Evolutionary conservation across 2,888 invertebrate species (phyloP).

Genomic region (Carpatolechia fugitivella): DNA sequence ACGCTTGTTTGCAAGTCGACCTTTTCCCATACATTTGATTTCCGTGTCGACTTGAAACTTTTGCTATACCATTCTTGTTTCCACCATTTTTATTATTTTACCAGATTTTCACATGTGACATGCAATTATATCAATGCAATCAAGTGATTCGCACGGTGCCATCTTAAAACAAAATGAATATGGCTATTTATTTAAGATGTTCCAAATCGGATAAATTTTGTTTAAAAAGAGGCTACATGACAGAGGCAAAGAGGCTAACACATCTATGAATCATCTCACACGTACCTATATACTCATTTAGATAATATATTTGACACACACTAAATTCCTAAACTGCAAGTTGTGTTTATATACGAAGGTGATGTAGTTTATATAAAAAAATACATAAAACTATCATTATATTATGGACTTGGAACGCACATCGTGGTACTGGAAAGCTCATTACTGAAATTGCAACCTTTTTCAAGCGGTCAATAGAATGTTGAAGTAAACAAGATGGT

Average conservation of each 20-base stretch:
- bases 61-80: slow-evolving; percentile 30
- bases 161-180: slow-evolving; percentile 57
- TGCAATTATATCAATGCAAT: slow-evolving; percentile 40
- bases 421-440: too few species aligned
- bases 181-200: slow-evolving; percentile 61
- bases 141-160: slow-evolving; percentile 74
- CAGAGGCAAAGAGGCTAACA: background rate
- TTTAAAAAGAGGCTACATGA: background rate
- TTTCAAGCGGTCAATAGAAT: too few species aligned
- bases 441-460: too few species aligned
- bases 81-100: slow-evolving; percentile 24
- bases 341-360: too few species aligned
- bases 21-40: slow-evolving; percentile 25
- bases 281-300: too few species aligned
- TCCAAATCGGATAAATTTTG: slow-evolving; percentile 1
- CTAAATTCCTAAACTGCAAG: too few species aligned
- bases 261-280: background rate
- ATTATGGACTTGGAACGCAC: too few species aligned
- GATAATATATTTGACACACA: too few species aligned
- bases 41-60: slow-evolving; percentile 32
- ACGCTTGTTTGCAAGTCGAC: slow-evolving; percentile 30
- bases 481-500: too few species aligned
- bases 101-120: slow-evolving; percentile 30
- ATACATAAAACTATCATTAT: too few species aligned
- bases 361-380: too few species aligned